Evolutionary conservation across 2,888 invertebrate species (phyloP).

Genomic region (Portevinia maculata): DNA sequence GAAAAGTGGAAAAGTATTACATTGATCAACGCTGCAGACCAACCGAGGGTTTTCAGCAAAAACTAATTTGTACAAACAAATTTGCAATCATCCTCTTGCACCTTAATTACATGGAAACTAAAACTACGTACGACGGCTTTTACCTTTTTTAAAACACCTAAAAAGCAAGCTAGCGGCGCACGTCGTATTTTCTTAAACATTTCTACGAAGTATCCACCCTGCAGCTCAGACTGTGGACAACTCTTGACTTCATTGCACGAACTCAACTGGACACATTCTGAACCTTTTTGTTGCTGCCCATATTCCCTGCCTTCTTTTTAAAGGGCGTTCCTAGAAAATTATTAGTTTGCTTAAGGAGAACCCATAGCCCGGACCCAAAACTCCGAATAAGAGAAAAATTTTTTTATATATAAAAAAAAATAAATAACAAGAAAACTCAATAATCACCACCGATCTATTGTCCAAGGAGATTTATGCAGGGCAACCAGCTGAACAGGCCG

Average conservation of each 20-base stretch:
- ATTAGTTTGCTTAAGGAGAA: slow-evolving; percentile 78
- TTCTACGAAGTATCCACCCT: not conserved
- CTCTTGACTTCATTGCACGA: slow-evolving; percentile 26
- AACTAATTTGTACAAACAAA: no score
- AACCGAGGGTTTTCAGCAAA: no score
- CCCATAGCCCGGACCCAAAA: slow-evolving; percentile 47
- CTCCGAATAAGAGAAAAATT: slow-evolving; percentile 3
- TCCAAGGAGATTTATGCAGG: slow-evolving; percentile 65
- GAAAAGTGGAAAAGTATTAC: no score
- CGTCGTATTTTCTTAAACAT: not conserved
- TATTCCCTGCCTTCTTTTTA: slow-evolving; percentile 44
- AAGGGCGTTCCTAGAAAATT: slow-evolving; percentile 79
- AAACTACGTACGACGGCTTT: no score
- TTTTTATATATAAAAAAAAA: slow-evolving; percentile 15
- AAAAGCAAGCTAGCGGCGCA: no score
- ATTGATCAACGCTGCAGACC: no score
- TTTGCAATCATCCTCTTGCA: no score
- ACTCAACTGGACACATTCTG: slow-evolving; percentile 62
- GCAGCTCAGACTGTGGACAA: slow-evolving; percentile 37
- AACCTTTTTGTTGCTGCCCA: slow-evolving; percentile 64
- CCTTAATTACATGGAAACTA: no score
- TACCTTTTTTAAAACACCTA: no score
- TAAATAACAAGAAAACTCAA: slow-evolving; percentile 17
- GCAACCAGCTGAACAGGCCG: slow-evolving; percentile 64
- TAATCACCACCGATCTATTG: slow-evolving; percentile 71